Evolutionary conservation across 2,888 invertebrate genomes (phyloP), one percentile per base, ranked within the genome.

Genomic region (Cephus spinipes): DNA sequence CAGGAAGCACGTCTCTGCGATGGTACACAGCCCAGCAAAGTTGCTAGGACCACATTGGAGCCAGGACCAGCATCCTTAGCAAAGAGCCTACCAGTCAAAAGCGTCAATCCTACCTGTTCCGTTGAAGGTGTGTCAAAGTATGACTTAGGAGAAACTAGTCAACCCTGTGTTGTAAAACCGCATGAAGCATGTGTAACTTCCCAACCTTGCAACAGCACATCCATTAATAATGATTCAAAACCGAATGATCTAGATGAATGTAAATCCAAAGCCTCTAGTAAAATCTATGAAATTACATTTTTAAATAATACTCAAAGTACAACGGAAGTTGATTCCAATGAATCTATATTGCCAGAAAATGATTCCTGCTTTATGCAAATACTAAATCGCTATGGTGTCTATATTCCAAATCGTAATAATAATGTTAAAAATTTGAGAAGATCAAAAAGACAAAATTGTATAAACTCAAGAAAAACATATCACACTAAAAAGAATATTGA

Each of bases 1-100:
- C 94, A 96, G 91, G 97, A 97, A 89, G 97, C 97, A 33, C 93
- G 94, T 84, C 93, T 98, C 40, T 98, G 98, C 92, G 97, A 96
- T 91, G 90, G 90, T 12, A 94, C 93, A 80, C 94, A 95, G 85
- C 94, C 94, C 12, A 95, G 94, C 86, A 96, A 96, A 93, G 94
- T 96, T 83, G 94, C 96, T 73, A 93, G 95, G 85, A 96, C 95
- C 79, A 94, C 90, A 30, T 84, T 90, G 78, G 90, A 90, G 73
- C 89, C 91, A 4, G 90, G 90, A 12, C 90, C 91, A 69, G 90
- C 90, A 32, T 90, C 91, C 3, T 81, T 91, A 80, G 89, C 90
- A 31, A 91, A 91, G 85, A 91, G 89, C 79, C 83, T 91, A 78
- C 91, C 91, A 78, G 88, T 87, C 69, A 91, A 91, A 87, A 91